Conservation (phyloP, 2,113 vertebrate genomes). For the Percopsis transmontana region DNA sequence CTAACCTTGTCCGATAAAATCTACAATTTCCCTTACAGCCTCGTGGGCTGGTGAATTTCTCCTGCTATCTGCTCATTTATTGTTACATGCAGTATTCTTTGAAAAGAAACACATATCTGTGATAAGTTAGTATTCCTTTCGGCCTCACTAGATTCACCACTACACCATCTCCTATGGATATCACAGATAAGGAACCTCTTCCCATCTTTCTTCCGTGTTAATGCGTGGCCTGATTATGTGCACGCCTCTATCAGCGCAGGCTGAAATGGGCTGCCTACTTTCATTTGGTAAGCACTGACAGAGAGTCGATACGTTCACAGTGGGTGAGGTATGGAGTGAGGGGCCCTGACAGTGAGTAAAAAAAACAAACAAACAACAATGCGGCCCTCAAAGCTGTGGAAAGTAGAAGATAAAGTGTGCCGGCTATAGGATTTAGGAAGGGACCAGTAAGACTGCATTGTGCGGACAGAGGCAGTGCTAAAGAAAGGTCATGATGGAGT, state of each 20-base stretch:
- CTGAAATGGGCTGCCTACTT: conserved; percentile 64
- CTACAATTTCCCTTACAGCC: too few relatives aligned
- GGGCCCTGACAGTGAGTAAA: conserved; percentile 31
- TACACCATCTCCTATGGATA: conserved; percentile 48
- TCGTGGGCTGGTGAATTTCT: not conserved
- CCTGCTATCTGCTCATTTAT: conserved; percentile 4
- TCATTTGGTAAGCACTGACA: conserved; percentile 67
- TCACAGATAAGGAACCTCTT: conserved; percentile 48
- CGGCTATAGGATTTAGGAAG: too few relatives aligned
- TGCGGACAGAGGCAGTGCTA: conserved; percentile 29
- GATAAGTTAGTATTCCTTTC: conserved; percentile 44
- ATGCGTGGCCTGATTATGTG: conserved; percentile 59
- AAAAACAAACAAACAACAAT: conserved; percentile 28
- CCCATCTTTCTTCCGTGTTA: conserved; percentile 43
- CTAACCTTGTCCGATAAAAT: not conserved
- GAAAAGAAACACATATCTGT: conserved; percentile 17
- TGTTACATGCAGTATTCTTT: conserved; percentile 29
- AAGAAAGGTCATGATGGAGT: conserved; percentile 27
- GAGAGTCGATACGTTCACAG: conserved; percentile 60
- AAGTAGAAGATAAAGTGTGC: not conserved
- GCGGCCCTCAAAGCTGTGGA: conserved; percentile 9
- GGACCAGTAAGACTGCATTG: not conserved
- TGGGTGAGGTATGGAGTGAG: conserved; percentile 58
- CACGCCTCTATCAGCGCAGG: conserved; percentile 19
- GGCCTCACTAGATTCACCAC: conserved; percentile 29